Base-by-base conservation (phyloP, 2,888 invertebrate genomes). In the Leptarthrus brevirostris region DNA sequence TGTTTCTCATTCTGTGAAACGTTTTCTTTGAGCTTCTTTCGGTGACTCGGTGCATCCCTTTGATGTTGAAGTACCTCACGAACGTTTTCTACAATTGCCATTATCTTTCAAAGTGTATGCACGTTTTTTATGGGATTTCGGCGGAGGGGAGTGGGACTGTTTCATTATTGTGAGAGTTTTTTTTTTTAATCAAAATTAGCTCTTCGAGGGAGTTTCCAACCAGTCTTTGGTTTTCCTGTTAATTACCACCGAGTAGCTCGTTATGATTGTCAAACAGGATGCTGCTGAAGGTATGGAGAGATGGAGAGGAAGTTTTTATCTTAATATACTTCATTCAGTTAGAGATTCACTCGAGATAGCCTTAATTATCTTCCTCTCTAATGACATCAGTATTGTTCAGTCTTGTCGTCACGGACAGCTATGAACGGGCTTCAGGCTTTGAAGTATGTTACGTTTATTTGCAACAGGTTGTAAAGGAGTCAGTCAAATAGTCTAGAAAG, bases 261-360 rank as follows among this genome's bases (percentile, higher is more conserved):
- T 20, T 18, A 20, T 4, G 36, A 40, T 16, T 22, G 12, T 20
- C 61, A 14, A 52, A 52, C 5, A 16, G 47, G 16, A 30, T 6
- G 30, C 8, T 12, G 8, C 47, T 47, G 14, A 12, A 14, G 8
- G 6, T 47, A 14, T n/a, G 14, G n/a, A 16, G 20, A 8, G 36
- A 36, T 61, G 24, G 44, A 44, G 24, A 66, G 47, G 47, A 66
- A 66, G 47, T 47, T 47, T 64, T 66, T 44, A 64, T 18, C 40
- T 64, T 64, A 36, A 61, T 61, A 14, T 36, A 20, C 18, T 61
- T 16, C 64, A 26, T 26, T 66, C 16, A 24, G 64, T 8, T 66
- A 14, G 34, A 20, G 36, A 36, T 40, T 36, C n/a, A 4, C 20
- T n/a, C 18, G 18, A 20, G 22, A 30, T 58, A 58, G 36, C 8